Conservation (phyloP, 2,797 vertebrate species). For the Cirrhinus mrigala region DNA sequence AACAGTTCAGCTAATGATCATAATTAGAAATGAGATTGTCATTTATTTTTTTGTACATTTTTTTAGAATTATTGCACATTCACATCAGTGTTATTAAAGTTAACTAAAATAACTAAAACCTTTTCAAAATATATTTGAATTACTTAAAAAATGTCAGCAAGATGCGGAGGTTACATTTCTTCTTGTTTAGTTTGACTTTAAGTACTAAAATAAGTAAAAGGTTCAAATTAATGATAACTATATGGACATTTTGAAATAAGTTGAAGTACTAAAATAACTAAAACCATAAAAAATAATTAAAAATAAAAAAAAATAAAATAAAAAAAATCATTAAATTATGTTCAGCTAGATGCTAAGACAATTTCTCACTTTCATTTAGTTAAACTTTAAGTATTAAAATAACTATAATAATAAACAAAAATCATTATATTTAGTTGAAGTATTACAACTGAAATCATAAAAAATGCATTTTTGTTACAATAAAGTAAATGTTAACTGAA, state of each 20-base stretch:
- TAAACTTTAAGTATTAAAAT: not conserved
- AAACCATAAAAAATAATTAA: too few species aligned
- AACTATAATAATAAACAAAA: not conserved
- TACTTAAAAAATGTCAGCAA: not conserved
- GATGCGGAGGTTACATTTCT: too few species aligned
- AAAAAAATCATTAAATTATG: too few species aligned
- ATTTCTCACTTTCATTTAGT: not conserved
- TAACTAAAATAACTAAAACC: not conserved
- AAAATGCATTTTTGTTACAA: not conserved
- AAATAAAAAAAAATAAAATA: too few species aligned
- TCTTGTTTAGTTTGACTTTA: not conserved
- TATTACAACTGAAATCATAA: not conserved
- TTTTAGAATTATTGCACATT: not conserved
- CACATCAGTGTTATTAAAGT: not conserved
- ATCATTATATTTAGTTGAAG: not conserved
- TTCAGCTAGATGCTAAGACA: not conserved
- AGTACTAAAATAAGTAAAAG: not conserved
- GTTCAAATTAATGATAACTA: not conserved
- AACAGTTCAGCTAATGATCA: not conserved
- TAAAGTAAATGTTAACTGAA: too few species aligned
- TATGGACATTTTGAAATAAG: not conserved
- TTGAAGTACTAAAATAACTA: not conserved
- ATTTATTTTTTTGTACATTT: not conserved
- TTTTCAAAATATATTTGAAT: not conserved
- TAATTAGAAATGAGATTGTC: not conserved